A percentile compares a stretch with the other conserved stretches of the same genome.
Evolutionary conservation across 2,113 vertebrate genomes (phyloP).

Genomic region (Eleginops maclovinus): DNA sequence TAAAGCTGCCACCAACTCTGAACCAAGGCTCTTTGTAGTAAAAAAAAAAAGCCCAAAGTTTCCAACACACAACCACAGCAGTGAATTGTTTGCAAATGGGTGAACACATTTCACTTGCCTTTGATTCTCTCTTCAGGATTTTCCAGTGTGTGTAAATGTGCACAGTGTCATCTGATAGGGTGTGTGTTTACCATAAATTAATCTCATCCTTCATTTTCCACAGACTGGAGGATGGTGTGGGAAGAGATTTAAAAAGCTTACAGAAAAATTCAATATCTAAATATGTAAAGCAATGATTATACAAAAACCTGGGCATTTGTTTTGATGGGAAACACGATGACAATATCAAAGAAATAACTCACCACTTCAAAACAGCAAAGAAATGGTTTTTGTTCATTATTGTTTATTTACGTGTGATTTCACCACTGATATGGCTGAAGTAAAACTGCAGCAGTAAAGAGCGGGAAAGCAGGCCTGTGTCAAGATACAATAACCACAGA

Average conservation of each 20-base stretch:
- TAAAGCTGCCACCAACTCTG: conserved; percentile 53
- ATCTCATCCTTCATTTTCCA: conserved; percentile 19
- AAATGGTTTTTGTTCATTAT: conserved; percentile 35
- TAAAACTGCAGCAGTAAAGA: conserved; percentile 18
- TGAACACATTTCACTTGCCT: conserved; percentile 24
- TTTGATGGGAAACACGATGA: background rate
- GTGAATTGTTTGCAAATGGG: conserved; percentile 46
- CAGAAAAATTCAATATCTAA: conserved; percentile 19
- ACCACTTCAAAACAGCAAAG: conserved; percentile 10
- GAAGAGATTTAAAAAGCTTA: conserved; percentile 18
- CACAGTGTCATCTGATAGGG: background rate
- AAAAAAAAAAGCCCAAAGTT: conserved; percentile 41
- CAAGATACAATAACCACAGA: conserved; percentile 18
- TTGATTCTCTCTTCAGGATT: conserved; percentile 19
- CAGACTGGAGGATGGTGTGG: background rate
- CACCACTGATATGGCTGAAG: conserved; percentile 24
- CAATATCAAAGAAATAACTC: conserved; percentile 21
- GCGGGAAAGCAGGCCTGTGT: background rate
- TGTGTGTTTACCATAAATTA: conserved; percentile 15
- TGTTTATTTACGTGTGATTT: conserved; percentile 16
- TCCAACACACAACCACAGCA: conserved; percentile 50
- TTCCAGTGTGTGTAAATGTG: conserved; percentile 19
- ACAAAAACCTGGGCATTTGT: conserved; percentile 4
- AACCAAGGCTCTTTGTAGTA: conserved; percentile 55
- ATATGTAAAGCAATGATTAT: background rate